These are phyloP conservation scores for Abrostola tripartita DNA, from an alignment of 2,888 invertebrate species.

Conservation along the genomic window DNA sequence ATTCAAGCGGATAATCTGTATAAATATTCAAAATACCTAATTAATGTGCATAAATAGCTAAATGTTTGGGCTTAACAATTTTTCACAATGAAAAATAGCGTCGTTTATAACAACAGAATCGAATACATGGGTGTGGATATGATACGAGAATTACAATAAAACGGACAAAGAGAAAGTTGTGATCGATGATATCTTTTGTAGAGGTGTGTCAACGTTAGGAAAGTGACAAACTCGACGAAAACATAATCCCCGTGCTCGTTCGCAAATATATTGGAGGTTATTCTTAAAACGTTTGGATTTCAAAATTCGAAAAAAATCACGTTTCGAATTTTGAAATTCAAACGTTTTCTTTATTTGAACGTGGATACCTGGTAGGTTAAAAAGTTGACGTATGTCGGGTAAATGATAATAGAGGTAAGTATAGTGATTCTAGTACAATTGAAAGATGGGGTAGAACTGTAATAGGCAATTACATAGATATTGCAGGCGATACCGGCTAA, in stretches of 20 bases:
- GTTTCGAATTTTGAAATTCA: slow-evolving; percentile 27
- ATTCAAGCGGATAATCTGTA: slow-evolving; percentile 56
- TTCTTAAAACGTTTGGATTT: too few species aligned
- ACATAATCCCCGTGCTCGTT: slow-evolving; percentile 45
- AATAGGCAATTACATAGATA: slow-evolving; percentile 43
- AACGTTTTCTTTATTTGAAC: slow-evolving; percentile 16
- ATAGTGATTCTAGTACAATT: slow-evolving; percentile 42
- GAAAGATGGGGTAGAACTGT: slow-evolving; percentile 42
- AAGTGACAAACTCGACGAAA: slow-evolving; percentile 40
- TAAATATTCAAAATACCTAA: slow-evolving; percentile 59
- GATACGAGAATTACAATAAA: slow-evolving; percentile 46
- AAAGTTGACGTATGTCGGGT: slow-evolving; percentile 11
- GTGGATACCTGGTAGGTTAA: neutral
- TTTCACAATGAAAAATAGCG: slow-evolving; percentile 56
- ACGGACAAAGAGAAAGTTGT: slow-evolving; percentile 52
- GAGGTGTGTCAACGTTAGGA: slow-evolving; percentile 49
- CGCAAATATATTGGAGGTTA: slow-evolving; percentile 32
- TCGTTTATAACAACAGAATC: slow-evolving; percentile 45
- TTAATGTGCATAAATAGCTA: slow-evolving; percentile 56
- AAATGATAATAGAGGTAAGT: slow-evolving; percentile 18
- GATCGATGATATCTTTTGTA: slow-evolving; percentile 46
- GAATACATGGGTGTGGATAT: slow-evolving; percentile 52
- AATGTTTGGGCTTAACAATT: slow-evolving; percentile 52
- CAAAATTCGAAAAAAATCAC: too few species aligned
- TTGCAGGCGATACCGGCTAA: slow-evolving; percentile 52